Conservation (phyloP, 1,140 invertebrate species). For the Atta cephalotes region DNA sequence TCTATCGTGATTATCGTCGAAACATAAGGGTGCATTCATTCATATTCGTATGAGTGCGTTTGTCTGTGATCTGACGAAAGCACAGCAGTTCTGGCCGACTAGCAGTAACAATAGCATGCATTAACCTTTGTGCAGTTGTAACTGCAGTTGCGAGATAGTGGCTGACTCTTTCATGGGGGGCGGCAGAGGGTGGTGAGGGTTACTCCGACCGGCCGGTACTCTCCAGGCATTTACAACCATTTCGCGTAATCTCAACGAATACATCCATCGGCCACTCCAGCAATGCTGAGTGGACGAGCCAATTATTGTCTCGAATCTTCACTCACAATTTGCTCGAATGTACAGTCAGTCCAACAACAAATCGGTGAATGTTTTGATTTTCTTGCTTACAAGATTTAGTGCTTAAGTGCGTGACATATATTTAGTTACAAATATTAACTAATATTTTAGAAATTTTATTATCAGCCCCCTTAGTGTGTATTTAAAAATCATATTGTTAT, state of each 20-base stretch:
- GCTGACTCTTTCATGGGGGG: constrained; percentile 71
- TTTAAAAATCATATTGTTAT: not conserved
- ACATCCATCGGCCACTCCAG: constrained; percentile 80
- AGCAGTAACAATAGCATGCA: constrained; percentile 85
- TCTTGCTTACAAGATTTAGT: not conserved
- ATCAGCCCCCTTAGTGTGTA: not conserved
- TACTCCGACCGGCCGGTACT: constrained; percentile 67
- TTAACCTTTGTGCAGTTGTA: constrained; percentile 86
- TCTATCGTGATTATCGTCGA: constrained; percentile 13
- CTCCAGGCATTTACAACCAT: constrained; percentile 84
- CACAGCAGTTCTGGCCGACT: constrained; percentile 83
- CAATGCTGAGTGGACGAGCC: constrained; percentile 80
- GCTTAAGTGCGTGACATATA: not conserved
- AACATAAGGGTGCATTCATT: constrained; percentile 66
- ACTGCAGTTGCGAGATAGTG: constrained; percentile 85
- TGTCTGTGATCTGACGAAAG: constrained; percentile 71
- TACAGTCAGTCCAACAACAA: constrained; percentile 40
- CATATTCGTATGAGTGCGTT: constrained; percentile 78
- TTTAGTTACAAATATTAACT: not conserved
- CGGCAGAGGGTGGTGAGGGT: constrained; percentile 38
- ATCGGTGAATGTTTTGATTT: constrained; percentile 8
- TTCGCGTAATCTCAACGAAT: constrained; percentile 84
- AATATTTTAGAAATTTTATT: constrained; percentile 1
- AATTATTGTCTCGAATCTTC: constrained; percentile 79
- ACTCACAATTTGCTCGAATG: constrained; percentile 35